Evolutionary conservation across 2,113 vertebrate species (phyloP).

Genomic region (Psilopogon haemacephalus): DNA sequence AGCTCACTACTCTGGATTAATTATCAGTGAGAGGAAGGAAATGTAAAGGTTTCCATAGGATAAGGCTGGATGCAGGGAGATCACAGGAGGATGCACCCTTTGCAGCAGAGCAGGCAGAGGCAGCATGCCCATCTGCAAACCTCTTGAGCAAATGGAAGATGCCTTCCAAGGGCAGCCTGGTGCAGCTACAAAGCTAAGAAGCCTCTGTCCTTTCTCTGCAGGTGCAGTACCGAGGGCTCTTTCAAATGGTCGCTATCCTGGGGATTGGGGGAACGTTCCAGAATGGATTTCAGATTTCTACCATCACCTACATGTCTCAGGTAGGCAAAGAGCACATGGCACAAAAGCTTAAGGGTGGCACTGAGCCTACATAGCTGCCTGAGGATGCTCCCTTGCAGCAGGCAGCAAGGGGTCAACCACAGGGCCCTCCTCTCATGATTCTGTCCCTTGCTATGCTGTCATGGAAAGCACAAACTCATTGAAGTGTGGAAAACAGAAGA

Average conservation of each 20-base stretch:
- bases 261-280: slow-evolving; percentile 86
- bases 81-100: neutral
- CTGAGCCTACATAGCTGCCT: neutral
- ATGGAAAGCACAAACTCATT: neutral
- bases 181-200: neutral
- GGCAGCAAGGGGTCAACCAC: neutral
- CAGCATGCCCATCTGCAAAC: neutral
- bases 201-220: neutral
- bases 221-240: slow-evolving; percentile 57
- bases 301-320: slow-evolving; percentile 78
- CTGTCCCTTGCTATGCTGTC: neutral
- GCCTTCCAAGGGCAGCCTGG: neutral
- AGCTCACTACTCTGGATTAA: neutral
- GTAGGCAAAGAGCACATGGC: slow-evolving; percentile 61
- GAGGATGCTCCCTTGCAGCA: neutral
- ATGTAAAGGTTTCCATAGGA: neutral
- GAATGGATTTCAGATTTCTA: slow-evolving; percentile 78
- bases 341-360: neutral
- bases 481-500: neutral
- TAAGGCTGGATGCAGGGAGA: neutral
- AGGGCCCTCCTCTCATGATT: neutral
- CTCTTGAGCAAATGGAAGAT: neutral
- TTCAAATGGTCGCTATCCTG: slow-evolving; percentile 59
- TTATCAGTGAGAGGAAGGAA: neutral
- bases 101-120: neutral